A percentile compares a stretch with the other conserved stretches of the same genome.
phyloP scores from a whole-genome alignment of 2,113 vertebrate genomes.

The Cryptotis parvus region DNA sequence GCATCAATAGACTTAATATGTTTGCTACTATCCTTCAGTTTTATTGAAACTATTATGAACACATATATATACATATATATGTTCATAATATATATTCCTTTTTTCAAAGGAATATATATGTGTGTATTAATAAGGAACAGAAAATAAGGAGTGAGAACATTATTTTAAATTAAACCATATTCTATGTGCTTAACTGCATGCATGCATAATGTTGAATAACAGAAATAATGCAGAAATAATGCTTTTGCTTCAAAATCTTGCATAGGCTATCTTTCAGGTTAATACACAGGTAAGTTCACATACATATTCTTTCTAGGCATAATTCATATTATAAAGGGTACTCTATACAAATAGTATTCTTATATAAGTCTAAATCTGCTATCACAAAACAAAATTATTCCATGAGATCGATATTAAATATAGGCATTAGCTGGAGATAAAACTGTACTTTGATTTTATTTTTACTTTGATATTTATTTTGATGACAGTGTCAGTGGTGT shows the following conservation, averaged over 20 bases:
- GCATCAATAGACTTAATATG: background rate
- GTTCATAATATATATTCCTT: no score
- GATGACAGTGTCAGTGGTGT: constrained; percentile 17
- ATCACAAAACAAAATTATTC: constrained; percentile 9
- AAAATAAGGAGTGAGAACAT: background rate
- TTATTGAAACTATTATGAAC: background rate
- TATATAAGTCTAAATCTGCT: background rate
- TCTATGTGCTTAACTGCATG: background rate
- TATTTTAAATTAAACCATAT: background rate
- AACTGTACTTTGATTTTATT: constrained; percentile 58
- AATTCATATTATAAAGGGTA: background rate
- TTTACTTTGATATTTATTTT: constrained; percentile 55
- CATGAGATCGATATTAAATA: constrained; percentile 30
- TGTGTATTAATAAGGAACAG: no score
- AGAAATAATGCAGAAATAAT: background rate
- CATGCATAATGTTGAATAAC: background rate
- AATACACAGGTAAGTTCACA: background rate
- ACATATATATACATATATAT: no score
- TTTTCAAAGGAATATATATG: no score
- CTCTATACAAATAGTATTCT: constrained; percentile 1
- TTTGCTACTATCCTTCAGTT: background rate
- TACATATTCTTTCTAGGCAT: background rate
- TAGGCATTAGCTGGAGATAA: background rate
- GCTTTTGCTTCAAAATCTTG: background rate
- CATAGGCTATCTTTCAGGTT: background rate